phyloP scores from a whole-genome alignment of 2,888 invertebrate genomes.

The Neuroscelio doddi region DNA sequence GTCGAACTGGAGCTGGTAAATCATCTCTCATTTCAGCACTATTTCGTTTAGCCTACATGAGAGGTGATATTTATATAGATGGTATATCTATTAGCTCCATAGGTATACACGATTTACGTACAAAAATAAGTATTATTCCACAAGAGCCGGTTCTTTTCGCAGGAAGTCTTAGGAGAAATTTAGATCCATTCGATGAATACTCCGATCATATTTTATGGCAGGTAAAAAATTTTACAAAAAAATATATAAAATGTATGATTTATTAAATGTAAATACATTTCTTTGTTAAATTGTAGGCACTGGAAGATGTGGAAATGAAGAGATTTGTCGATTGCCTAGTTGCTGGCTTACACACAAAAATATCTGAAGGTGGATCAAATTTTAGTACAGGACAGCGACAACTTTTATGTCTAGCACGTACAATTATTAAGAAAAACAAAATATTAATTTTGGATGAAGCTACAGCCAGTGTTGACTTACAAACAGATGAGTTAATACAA shows the following conservation, averaged over 20 bases:
- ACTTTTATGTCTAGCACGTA: constrained; percentile 79
- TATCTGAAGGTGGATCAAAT: constrained; percentile 85
- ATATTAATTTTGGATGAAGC: constrained; percentile 78
- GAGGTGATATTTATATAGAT: constrained; percentile 81
- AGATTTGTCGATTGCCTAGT: constrained; percentile 76
- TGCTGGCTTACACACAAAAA: constrained; percentile 78
- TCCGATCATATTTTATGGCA: constrained; percentile 74
- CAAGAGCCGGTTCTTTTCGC: constrained; percentile 75
- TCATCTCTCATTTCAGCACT: constrained; percentile 81
- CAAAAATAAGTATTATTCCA: constrained; percentile 78
- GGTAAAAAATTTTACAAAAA: constrained; percentile 8
- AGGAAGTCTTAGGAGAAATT: constrained; percentile 77
- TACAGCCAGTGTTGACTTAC: constrained; percentile 90
- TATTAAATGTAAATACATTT: background rate
- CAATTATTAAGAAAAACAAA: constrained; percentile 65
- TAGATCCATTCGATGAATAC: constrained; percentile 79
- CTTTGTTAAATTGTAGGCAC: constrained; percentile 54
- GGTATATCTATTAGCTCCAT: constrained; percentile 76
- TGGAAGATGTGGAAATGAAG: constrained; percentile 82
- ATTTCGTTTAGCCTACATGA: constrained; percentile 79
- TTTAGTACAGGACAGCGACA: constrained; percentile 95
- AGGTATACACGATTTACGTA: constrained; percentile 76
- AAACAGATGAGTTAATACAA: constrained; percentile 77
- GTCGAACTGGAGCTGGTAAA: constrained; percentile 80
- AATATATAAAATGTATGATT: background rate